Conservation (phyloP, 2,113 vertebrate genomes). For the Bombycilla garrulus region DNA sequence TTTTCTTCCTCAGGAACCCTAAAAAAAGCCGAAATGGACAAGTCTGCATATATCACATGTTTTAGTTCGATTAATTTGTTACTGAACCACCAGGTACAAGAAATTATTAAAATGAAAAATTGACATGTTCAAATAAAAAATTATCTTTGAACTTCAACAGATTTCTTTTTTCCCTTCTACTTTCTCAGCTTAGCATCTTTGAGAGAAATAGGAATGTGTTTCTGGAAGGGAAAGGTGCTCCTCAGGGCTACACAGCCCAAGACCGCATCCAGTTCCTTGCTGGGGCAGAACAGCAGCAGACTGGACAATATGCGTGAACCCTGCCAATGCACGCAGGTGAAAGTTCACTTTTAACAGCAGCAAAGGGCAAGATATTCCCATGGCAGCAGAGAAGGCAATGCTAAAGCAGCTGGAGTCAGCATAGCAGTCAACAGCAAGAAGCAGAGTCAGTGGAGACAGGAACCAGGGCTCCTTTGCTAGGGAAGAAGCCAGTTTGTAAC, state of each 20-base stretch:
- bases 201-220: not conserved
- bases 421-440: not conserved
- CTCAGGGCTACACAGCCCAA: not conserved
- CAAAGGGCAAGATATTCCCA: not conserved
- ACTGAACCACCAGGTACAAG: not conserved
- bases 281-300: not conserved
- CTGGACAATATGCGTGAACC: not conserved
- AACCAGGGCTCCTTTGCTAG: not conserved
- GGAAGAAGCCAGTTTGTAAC: not conserved
- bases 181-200: not conserved
- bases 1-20: slow-evolving; percentile 43
- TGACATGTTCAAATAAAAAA: not conserved
- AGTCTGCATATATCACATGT: not conserved
- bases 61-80: not conserved
- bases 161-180: not conserved
- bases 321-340: not conserved
- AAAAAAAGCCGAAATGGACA: not conserved
- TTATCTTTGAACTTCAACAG: not conserved
- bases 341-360: not conserved
- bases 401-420: not conserved
- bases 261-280: not conserved
- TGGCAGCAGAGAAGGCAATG: not conserved
- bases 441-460: not conserved
- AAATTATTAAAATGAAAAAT: not conserved
- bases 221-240: not conserved